Evolutionary conservation across 2,113 vertebrate species (phyloP), one percentile per base, ranked within the genome.

Genomic region (Hystrix cristata): DNA sequence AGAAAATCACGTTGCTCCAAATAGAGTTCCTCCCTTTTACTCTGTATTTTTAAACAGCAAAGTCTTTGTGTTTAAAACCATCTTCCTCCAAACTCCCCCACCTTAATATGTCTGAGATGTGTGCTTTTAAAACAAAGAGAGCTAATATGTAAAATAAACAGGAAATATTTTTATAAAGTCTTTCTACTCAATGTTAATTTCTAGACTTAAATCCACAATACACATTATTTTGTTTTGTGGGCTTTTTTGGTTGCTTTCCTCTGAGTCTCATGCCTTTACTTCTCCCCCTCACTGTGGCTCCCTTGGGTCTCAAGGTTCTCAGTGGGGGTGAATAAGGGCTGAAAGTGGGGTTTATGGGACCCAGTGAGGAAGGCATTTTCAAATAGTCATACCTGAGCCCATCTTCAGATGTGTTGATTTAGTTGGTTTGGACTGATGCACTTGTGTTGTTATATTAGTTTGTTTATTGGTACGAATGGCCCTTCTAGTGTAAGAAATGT

Each of bases 401-500:
- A 80, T 13, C 25, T 57, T 87, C 25, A 51, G 6, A n/a, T 94
- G 67, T 57, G 60, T 72, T 83, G 53, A 87, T 87, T 82, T 5
- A 34, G 1, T 46, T 92, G 74, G 8, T 31, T 57, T 80, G 55
- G 34, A 14, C 23, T 79, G 46, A 65, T 67, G 72, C 9, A 21
- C 12, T 7, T 48, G 2, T 43, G 19, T 57, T 53, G 89, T 74
- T 65, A 84, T 19, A 59, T 59, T 13, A 48, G 11, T 79, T 79
- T 93, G 27, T 48, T 57, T 43, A 12, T 82, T 72, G 34, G 95
- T 98, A 98, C 98, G 98, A 98, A 98, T 97, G 97, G 98, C 97
- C 85, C 95, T 98, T 98, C 98, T 99, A 98, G 98, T 98, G 93
- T 98, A 98, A 98, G 97, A 99, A 98, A 99, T 99, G 98, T 95